Evolutionary conservation across 2,113 vertebrate genomes (phyloP), one percentile per base, ranked within the genome.

Genomic region (Chlorocebus sabaeus): DNA sequence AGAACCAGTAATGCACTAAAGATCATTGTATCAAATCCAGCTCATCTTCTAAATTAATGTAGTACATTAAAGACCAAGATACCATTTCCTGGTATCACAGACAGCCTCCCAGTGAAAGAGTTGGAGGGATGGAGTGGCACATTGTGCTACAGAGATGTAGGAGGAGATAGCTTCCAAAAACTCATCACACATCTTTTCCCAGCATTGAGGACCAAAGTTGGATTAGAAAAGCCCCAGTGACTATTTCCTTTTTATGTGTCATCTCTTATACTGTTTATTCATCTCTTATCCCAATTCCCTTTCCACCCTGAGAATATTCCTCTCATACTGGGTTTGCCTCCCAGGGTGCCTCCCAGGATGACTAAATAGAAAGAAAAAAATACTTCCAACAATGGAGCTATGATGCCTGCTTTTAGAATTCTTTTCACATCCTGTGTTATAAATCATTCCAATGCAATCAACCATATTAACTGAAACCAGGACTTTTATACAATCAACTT

Each of bases 331-430:
- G 89, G 72, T 93, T 91, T 89, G 89, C 95, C 97, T 97, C 96
- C 95, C 95, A 97, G 91, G 86, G 90, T 82, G 83, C 84, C 96
- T 97, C 97, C 96, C 93, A 95, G 89, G 89, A 89, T 97, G 92
- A 97, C 97, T 97, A 96, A 96, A 96, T 78, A 92, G 50, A 95
- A 92, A 93, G 75, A 55, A 89, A 84, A n/a, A 40, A 81, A n/a
- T 11, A 23, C 52, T 96, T 55, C 76, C 88, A 94, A 96, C 96
- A 97, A 91, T 96, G 67, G 84, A 93, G n/a, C 72, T 82, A 35
- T 82, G 87, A 94, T 78, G 94, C 89, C 82, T 91, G 75, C 93
- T 92, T 91, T 95, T 84, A 88, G 90, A 96, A 95, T 97, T 94
- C 92, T 88, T 96, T 96, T 95, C 89, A 81, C 92, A 92, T 72